phyloP scores from a whole-genome alignment of 2,888 invertebrate species.

The Hydrotaea cyrtoneurina region DNA sequence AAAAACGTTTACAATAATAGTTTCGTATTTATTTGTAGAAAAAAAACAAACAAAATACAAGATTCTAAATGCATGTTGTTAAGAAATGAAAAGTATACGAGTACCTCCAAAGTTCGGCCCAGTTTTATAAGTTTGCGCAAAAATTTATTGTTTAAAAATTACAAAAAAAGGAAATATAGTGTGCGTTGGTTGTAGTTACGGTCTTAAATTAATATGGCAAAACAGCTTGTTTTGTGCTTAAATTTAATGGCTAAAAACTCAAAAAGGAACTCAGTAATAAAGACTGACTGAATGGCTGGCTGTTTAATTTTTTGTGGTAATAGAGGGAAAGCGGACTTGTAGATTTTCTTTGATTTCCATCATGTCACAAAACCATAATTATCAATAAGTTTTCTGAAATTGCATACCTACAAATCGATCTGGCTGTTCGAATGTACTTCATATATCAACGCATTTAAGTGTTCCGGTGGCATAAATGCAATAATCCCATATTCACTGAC shows the following conservation, averaged over 20 bases:
- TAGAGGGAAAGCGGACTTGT: not conserved
- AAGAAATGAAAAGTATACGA: slow-evolving; percentile 33
- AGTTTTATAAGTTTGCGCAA: not conserved
- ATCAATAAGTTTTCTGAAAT: no score
- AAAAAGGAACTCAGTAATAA: slow-evolving; percentile 35
- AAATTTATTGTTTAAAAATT: not conserved
- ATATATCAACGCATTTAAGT: no score
- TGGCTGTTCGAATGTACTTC: no score
- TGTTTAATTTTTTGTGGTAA: not conserved
- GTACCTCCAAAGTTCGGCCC: not conserved
- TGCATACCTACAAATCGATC: no score
- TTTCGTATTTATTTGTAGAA: slow-evolving; percentile 45
- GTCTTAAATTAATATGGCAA: slow-evolving; percentile 50
- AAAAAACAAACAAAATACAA: slow-evolving; percentile 51
- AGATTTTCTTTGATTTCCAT: not conserved
- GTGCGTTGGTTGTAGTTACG: slow-evolving; percentile 18
- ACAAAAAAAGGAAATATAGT: not conserved
- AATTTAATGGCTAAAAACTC: slow-evolving; percentile 16
- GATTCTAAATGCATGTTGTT: slow-evolving; percentile 48
- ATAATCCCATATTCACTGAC: no score
- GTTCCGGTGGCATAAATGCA: no score
- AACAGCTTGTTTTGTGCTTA: slow-evolving; percentile 33
- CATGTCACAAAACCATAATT: no score
- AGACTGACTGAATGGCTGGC: slow-evolving; percentile 24
- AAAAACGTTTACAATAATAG: slow-evolving; percentile 33